A percentile compares a stretch with the other conserved stretches of the same genome.
Conservation (phyloP, 2,888 invertebrate genomes). For the Phytoseiulus persimilis region DNA sequence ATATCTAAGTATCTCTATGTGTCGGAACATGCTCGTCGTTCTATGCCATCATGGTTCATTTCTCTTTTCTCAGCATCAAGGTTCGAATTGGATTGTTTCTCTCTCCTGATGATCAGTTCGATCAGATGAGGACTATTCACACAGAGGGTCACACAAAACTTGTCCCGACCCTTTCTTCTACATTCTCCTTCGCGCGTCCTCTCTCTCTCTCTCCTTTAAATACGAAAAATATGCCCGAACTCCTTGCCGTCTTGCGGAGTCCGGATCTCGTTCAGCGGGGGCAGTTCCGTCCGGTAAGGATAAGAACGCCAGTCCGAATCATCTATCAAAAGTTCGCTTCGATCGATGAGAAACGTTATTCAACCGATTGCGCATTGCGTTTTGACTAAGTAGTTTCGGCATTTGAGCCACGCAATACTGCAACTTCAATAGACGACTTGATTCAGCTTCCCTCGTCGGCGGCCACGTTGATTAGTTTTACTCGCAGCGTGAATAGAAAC, state of each 20-base stretch:
- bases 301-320: not conserved
- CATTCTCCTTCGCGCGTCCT: not conserved
- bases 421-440: not conserved
- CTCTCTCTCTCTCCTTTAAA: not conserved
- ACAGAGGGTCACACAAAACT: not conserved
- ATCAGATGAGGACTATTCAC: not conserved
- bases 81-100: not conserved
- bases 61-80: not conserved
- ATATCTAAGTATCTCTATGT: not conserved
- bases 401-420: not conserved
- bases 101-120: not conserved
- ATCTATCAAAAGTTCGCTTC: not conserved
- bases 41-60: not conserved
- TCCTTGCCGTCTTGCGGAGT: not conserved
- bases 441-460: not conserved
- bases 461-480: not conserved
- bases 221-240: not conserved
- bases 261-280: not conserved
- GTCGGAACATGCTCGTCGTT: not conserved
- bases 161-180: not conserved
- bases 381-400: not conserved
- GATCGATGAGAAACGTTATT: not conserved
- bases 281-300: not conserved
- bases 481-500: not conserved
- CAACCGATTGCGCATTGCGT: not conserved